Conservation (phyloP, 2,888 invertebrate species). For the Melieria picta region DNA sequence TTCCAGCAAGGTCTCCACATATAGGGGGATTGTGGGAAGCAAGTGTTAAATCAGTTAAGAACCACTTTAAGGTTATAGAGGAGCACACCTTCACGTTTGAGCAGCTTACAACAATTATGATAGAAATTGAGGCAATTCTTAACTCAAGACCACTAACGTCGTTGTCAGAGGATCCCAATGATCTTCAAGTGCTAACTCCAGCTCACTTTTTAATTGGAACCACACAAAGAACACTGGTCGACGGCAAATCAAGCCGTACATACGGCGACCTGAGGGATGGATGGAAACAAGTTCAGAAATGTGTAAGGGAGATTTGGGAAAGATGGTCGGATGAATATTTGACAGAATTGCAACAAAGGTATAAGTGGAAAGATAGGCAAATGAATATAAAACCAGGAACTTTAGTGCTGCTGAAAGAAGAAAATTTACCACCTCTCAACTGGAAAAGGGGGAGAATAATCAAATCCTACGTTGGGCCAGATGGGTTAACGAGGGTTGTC, state of each 20-base stretch:
- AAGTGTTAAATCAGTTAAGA: no score
- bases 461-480: slow-evolving; percentile 25
- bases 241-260: slow-evolving; percentile 16
- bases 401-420: slow-evolving; percentile 31
- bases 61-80: no score
- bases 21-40: slow-evolving; percentile 32
- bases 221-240: slow-evolving; percentile 17
- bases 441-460: slow-evolving; percentile 35
- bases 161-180: slow-evolving; percentile 30
- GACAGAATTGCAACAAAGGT: slow-evolving; percentile 29
- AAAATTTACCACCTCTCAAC: slow-evolving; percentile 24
- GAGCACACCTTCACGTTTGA: slow-evolving; percentile 20
- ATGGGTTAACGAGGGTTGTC: slow-evolving; percentile 33
- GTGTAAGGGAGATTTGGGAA: slow-evolving; percentile 14
- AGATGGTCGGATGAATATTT: slow-evolving; percentile 28
- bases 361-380: slow-evolving; percentile 15
- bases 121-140: slow-evolving; percentile 25
- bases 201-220: slow-evolving; percentile 30
- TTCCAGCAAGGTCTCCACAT: slow-evolving; percentile 23
- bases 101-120: slow-evolving; percentile 21
- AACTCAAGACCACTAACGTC: slow-evolving; percentile 34
- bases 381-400: slow-evolving; percentile 19
- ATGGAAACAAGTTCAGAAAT: slow-evolving; percentile 28
- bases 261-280: slow-evolving; percentile 26
- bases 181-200: slow-evolving; percentile 23